phyloP scores from a whole-genome alignment of 2,113 vertebrate genomes.

The Lipotes vexillifer region DNA sequence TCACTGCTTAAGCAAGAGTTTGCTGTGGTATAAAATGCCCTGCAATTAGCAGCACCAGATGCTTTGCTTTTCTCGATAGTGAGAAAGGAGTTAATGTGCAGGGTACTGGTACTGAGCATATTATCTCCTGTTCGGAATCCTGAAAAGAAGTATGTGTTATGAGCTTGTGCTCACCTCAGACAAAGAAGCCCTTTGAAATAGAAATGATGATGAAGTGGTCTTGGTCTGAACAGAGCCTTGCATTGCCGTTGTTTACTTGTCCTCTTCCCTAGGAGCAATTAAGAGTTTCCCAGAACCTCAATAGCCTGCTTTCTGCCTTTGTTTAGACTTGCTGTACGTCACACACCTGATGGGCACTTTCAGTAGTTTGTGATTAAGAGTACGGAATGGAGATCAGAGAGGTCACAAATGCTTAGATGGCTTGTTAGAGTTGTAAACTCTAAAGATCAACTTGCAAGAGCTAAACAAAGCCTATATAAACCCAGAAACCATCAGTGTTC shows the following conservation, averaged over 20 bases:
- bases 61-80: not conserved
- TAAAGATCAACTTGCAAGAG: not conserved
- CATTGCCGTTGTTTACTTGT: not conserved
- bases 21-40: not conserved
- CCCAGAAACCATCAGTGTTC: not conserved
- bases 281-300: conserved; percentile 37
- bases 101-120: not conserved
- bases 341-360: conserved; percentile 24
- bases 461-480: conserved; percentile 23
- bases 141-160: not conserved
- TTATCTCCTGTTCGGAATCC: not conserved
- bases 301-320: conserved; percentile 26
- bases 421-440: conserved; percentile 40
- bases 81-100: not conserved
- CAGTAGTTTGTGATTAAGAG: conserved; percentile 48
- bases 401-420: not conserved
- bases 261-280: conserved; percentile 43
- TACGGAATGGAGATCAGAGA: conserved; percentile 10
- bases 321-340: conserved; percentile 15
- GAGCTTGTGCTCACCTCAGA: not conserved
- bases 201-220: not conserved
- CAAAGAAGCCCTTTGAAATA: not conserved
- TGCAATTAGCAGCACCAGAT: not conserved
- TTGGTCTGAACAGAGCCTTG: not conserved
- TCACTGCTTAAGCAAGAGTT: not conserved